Evolutionary conservation across 2,113 vertebrate species (phyloP).

Genomic region (Tringa solitaria): DNA sequence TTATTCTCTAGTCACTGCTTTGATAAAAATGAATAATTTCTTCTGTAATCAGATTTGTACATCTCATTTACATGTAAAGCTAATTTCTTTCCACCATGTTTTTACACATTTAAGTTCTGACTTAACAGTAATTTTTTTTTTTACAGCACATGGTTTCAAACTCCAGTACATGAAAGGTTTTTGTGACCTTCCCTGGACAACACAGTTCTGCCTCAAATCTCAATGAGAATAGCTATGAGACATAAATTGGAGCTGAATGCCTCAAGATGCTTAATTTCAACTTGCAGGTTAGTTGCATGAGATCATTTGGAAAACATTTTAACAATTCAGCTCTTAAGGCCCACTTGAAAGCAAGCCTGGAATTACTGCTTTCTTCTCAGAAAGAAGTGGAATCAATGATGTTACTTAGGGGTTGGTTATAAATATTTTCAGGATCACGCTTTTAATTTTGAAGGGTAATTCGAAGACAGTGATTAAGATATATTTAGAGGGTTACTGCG

Average conservation of each 20-base stretch:
- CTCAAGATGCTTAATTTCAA: background rate
- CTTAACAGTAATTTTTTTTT: background rate
- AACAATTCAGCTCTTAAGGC: background rate
- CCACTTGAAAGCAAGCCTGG: background rate
- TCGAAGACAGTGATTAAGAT: constrained; percentile 28
- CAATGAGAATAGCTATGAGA: background rate
- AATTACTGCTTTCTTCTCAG: background rate
- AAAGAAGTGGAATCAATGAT: background rate
- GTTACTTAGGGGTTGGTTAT: background rate
- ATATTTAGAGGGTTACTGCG: background rate
- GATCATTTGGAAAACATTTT: background rate
- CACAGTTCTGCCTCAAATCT: background rate
- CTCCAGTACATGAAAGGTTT: background rate
- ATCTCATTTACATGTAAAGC: background rate
- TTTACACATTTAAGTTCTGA: background rate
- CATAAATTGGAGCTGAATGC: background rate
- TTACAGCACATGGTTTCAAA: background rate
- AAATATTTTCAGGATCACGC: constrained; percentile 29
- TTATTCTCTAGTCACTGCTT: background rate
- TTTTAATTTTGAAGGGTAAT: constrained; percentile 54
- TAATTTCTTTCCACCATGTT: background rate
- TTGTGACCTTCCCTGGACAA: background rate
- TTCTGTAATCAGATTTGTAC: background rate
- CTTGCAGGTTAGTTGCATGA: background rate
- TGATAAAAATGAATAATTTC: background rate